Conservation (phyloP, 1,140 invertebrate genomes). For the Mylabris phalerata region DNA sequence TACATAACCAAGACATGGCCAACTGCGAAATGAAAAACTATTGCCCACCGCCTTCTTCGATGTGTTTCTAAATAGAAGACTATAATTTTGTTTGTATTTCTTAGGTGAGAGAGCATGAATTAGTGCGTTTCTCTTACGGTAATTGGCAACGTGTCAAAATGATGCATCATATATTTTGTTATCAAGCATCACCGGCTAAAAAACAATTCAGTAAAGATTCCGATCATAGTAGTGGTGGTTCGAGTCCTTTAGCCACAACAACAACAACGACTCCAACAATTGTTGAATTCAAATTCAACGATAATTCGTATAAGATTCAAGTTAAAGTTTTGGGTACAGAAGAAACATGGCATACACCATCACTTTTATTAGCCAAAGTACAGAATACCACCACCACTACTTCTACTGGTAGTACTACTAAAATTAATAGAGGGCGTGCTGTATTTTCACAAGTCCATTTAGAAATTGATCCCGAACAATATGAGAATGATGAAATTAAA, state of each 20-base stretch:
- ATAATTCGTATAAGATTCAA: constrained; percentile 59
- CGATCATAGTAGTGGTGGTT: constrained; percentile 37
- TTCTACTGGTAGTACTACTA: constrained; percentile 60
- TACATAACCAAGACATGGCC: too few relatives aligned
- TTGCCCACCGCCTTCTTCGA: too few relatives aligned
- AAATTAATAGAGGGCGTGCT: constrained; percentile 57
- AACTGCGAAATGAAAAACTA: too few relatives aligned
- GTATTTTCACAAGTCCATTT: constrained; percentile 72
- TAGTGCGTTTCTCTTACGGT: constrained; percentile 74
- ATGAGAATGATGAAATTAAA: constrained; percentile 57
- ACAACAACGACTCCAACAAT: constrained; percentile 43
- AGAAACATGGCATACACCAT: constrained; percentile 78
- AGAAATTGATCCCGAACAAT: constrained; percentile 56
- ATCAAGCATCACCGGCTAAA: constrained; percentile 72
- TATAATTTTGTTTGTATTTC: constrained; percentile 9
- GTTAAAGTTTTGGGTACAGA: constrained; percentile 72
- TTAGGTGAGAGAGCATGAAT: constrained; percentile 68
- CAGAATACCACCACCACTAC: constrained; percentile 54
- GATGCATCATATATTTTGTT: constrained; percentile 82
- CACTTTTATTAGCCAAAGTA: constrained; percentile 64
- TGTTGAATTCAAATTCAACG: constrained; percentile 57
- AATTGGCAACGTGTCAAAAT: constrained; percentile 75
- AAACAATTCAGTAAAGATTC: constrained; percentile 67
- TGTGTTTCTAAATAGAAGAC: too few relatives aligned
- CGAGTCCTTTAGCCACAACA: constrained; percentile 39